Conservation (phyloP, 2,888 invertebrate species). For the Mythimna impura region DNA sequence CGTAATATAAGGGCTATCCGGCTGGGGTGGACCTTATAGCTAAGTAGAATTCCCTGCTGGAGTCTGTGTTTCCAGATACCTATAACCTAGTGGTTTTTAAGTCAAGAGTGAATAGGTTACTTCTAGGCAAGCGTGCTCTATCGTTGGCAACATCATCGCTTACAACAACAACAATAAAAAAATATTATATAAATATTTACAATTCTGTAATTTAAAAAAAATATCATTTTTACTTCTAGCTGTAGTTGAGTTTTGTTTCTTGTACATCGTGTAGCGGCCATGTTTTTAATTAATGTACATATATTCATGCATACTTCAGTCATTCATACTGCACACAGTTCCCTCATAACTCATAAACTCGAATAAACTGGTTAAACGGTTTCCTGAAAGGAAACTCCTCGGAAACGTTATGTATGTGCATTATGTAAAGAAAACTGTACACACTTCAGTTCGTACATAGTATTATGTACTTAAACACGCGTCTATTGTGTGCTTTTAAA, state of each 20-base stretch:
- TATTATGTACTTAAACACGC: conserved; percentile 38
- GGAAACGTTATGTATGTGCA: conserved; percentile 33
- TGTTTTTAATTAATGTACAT: background rate
- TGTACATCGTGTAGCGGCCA: background rate
- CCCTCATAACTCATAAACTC: conserved; percentile 1
- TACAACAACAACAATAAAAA: no score
- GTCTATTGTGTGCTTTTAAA: conserved; percentile 1
- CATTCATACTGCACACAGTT: conserved; percentile 19
- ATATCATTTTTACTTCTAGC: no score
- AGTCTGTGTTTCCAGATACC: no score
- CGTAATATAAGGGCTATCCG: no score
- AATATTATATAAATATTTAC: no score
- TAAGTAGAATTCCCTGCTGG: no score
- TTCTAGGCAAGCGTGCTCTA: no score
- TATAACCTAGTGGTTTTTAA: no score
- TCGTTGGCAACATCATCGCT: no score
- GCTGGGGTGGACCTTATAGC: no score
- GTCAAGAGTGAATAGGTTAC: no score
- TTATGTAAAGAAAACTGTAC: conserved; percentile 45
- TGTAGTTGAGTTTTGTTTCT: background rate
- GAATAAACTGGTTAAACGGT: conserved; percentile 18
- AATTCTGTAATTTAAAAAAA: no score
- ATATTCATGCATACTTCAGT: background rate
- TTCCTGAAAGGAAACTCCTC: conserved; percentile 45
- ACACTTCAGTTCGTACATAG: conserved; percentile 28